Percentiles rank a stretch among this genome's conserved stretches.
These are phyloP conservation scores for Himantopus leucocephalus DNA, from an alignment of 2,113 vertebrate species.

Conservation along the genomic window DNA sequence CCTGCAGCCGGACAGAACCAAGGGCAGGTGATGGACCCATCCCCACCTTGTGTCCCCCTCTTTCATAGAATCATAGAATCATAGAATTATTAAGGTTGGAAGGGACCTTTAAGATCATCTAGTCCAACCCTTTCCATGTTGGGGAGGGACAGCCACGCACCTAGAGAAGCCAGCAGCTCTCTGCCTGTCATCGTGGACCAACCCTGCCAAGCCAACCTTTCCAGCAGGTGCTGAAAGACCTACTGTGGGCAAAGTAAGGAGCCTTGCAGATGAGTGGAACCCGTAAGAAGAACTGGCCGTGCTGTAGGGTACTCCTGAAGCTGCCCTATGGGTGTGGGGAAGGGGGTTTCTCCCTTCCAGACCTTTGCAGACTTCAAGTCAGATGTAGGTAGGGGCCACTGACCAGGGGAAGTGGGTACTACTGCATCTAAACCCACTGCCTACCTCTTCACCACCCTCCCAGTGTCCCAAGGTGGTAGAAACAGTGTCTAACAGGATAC, in stretches of 20 bases:
- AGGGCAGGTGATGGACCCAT: background rate
- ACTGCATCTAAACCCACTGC: background rate
- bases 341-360: background rate
- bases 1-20: constrained; percentile 57
- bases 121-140: no score
- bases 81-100: no score
- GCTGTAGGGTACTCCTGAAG: background rate
- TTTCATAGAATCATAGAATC: no score
- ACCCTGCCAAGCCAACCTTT: background rate
- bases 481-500: background rate
- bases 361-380: background rate
- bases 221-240: background rate
- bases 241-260: background rate
- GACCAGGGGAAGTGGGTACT: background rate
- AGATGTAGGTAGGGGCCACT: background rate
- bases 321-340: background rate
- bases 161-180: background rate
- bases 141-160: background rate
- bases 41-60: fast-evolving
- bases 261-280: background rate
- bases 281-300: fast-evolving
- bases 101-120: no score
- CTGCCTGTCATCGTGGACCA: background rate
- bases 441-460: background rate
- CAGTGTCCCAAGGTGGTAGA: background rate